phyloP scores from a whole-genome alignment of 2,113 vertebrate genomes.

The Tautogolabrus adspersus region DNA sequence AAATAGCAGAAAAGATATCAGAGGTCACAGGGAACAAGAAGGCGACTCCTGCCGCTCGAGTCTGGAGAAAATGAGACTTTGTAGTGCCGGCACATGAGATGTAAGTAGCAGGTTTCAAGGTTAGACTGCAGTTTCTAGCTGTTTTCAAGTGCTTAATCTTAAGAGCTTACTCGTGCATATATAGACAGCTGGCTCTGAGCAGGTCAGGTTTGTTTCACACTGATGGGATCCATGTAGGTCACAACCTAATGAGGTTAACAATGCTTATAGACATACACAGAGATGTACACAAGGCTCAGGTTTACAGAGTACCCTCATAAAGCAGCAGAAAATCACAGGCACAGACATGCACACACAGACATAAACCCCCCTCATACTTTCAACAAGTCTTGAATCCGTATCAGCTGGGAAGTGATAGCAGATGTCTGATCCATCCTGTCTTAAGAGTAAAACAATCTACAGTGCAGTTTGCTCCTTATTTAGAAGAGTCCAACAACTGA shows the following conservation, averaged over 20 bases:
- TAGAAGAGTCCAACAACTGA: slow-evolving; percentile 56
- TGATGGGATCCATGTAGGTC: slow-evolving; percentile 39
- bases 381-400: slow-evolving; percentile 51
- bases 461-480: slow-evolving; percentile 60
- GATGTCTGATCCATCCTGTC: slow-evolving; percentile 71
- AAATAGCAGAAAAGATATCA: slow-evolving; percentile 72
- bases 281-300: slow-evolving; percentile 9
- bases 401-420: slow-evolving; percentile 73
- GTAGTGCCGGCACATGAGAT: slow-evolving; percentile 12
- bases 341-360: slow-evolving; percentile 20
- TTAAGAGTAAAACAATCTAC: slow-evolving; percentile 63
- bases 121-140: slow-evolving; percentile 5
- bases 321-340: slow-evolving; percentile 37
- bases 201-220: slow-evolving; percentile 24
- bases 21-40: slow-evolving; percentile 63
- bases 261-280: slow-evolving; percentile 1
- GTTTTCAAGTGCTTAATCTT: slow-evolving; percentile 27
- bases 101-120: slow-evolving; percentile 30
- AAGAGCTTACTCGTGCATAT: slow-evolving; percentile 32
- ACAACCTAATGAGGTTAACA: slow-evolving; percentile 38
- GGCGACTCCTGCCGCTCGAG: slow-evolving; percentile 16
- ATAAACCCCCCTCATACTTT: slow-evolving; percentile 47
- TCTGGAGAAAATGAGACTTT: slow-evolving; percentile 40
- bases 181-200: slow-evolving; percentile 31
- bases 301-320: slow-evolving; percentile 20